Percentiles rank a stretch among this genome's conserved stretches.
phyloP scores from a whole-genome alignment of 1,140 invertebrate species.

The Colletes latitarsis region DNA sequence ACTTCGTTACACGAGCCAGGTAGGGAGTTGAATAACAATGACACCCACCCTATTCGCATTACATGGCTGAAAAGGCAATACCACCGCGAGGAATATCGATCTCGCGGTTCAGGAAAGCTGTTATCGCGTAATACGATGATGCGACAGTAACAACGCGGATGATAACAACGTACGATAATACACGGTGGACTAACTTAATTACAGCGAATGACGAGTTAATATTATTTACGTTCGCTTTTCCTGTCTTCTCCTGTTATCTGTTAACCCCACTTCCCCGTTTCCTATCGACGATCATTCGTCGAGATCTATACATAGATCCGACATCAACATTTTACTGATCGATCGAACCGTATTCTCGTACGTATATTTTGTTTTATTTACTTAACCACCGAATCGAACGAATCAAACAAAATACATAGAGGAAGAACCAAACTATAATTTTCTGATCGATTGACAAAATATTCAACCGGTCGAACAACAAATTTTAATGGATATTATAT shows the following conservation, averaged over 20 bases:
- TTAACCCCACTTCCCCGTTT: background rate
- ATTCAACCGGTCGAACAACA: no score
- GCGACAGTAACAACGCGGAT: background rate
- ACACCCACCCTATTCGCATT: background rate
- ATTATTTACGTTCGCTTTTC: background rate
- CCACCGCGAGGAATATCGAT: conserved; percentile 3
- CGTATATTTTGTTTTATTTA: no score
- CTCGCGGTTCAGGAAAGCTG: background rate
- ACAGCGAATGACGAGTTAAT: background rate
- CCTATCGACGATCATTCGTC: background rate
- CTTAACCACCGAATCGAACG: no score
- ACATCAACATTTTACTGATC: no score
- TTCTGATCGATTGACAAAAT: no score
- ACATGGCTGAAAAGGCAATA: background rate
- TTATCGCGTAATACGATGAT: background rate
- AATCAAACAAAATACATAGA: no score
- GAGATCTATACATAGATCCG: background rate
- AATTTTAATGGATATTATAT: no score
- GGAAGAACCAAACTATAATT: no score
- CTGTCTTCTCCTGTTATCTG: background rate
- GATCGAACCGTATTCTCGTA: no score
- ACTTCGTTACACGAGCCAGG: background rate
- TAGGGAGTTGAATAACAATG: conserved; percentile 2
- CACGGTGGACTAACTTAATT: conserved; percentile 2
- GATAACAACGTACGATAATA: background rate